These are phyloP conservation scores for Dryadula phaetusa DNA, from an alignment of 2,888 invertebrate species.

Conservation along the genomic window DNA sequence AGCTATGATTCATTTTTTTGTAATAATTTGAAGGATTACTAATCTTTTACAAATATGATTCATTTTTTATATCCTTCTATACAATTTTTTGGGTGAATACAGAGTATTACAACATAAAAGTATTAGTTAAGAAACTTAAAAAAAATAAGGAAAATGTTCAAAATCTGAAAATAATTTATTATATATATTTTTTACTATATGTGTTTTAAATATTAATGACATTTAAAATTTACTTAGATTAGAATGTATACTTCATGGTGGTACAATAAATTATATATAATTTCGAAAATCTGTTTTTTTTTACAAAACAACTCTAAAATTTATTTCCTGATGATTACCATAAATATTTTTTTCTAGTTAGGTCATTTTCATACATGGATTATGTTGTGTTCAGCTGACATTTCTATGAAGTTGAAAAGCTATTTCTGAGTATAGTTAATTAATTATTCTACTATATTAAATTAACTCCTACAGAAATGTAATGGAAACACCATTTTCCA, in stretches of 20 bases:
- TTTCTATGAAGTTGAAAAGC: background rate
- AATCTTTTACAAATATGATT: background rate
- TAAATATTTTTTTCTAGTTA: background rate
- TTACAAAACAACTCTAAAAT: too few relatives aligned
- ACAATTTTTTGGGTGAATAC: background rate
- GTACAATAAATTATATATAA: too few relatives aligned
- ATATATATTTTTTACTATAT: too few relatives aligned
- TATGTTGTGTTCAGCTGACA: background rate
- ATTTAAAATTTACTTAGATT: too few relatives aligned
- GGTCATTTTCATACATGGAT: background rate
- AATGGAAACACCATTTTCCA: constrained; percentile 11
- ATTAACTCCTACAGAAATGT: constrained; percentile 15
- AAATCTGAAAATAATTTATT: too few relatives aligned
- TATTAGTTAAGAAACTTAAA: too few relatives aligned
- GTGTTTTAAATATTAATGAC: too few relatives aligned
- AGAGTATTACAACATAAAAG: too few relatives aligned
- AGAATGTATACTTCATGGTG: too few relatives aligned
- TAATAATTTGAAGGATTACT: constrained; percentile 2
- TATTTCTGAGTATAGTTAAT: constrained; percentile 26
- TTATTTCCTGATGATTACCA: too few relatives aligned
- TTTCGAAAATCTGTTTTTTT: too few relatives aligned
- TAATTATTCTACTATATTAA: constrained; percentile 21
- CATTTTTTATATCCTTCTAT: background rate
- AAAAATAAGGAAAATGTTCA: too few relatives aligned
- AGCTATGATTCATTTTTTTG: background rate